phyloP scores from a whole-genome alignment of 1,140 invertebrate species.

The Condylostylus longicornis region DNA sequence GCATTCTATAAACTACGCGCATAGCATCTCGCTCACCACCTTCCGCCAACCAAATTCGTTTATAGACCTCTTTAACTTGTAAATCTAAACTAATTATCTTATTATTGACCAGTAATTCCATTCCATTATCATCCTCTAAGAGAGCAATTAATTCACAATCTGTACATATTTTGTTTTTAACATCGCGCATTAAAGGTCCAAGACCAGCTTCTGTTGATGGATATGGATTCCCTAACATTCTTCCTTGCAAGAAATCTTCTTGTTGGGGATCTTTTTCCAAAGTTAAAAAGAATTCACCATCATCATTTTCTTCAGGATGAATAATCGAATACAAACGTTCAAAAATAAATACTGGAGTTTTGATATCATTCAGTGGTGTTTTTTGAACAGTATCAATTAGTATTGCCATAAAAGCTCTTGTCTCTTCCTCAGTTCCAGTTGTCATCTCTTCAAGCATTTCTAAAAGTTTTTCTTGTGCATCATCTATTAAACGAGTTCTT shows the following conservation, averaged over 20 bases:
- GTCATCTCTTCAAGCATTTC: slow-evolving; percentile 95
- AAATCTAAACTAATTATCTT: slow-evolving; percentile 96
- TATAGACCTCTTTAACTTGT: slow-evolving; percentile 85
- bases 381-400: slow-evolving; percentile 93
- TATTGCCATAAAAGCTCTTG: slow-evolving; percentile 91
- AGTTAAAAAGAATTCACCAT: slow-evolving; percentile 90
- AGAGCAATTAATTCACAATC: slow-evolving; percentile 94
- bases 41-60: slow-evolving; percentile 74
- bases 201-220: slow-evolving; percentile 83
- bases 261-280: slow-evolving; percentile 97
- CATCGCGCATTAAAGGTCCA: slow-evolving; percentile 92
- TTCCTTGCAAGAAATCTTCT: slow-evolving; percentile 92
- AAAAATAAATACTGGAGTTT: slow-evolving; percentile 95
- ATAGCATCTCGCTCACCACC: slow-evolving; percentile 81
- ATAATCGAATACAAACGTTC: slow-evolving; percentile 95
- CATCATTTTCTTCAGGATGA: slow-evolving; percentile 92
- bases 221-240: slow-evolving; percentile 97
- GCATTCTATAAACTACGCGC: slow-evolving; percentile 97
- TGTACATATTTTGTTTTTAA: slow-evolving; percentile 96
- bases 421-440: slow-evolving; percentile 90
- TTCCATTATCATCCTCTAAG: slow-evolving; percentile 94
- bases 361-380: slow-evolving; percentile 79
- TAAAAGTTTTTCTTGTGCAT: slow-evolving; percentile 89
- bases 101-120: slow-evolving; percentile 97
- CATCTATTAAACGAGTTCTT: slow-evolving; percentile 85